Evolutionary conservation across 2,113 vertebrate genomes (phyloP), one percentile per base, ranked within the genome.

Genomic region (Hylia prasina): DNA sequence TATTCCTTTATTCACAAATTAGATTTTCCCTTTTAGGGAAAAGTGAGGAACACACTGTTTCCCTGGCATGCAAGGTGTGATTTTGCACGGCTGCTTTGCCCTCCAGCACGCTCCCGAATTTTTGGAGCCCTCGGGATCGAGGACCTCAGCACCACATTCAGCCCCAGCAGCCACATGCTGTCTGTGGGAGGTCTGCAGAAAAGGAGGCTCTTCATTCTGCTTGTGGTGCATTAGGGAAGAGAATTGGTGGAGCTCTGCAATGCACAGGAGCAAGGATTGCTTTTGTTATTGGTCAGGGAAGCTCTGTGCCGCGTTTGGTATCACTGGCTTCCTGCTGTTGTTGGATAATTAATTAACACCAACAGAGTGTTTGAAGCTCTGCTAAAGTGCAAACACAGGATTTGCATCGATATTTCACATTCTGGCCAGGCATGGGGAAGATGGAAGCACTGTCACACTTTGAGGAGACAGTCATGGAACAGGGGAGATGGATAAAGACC

Each of bases 1-100:
- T 75, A 78, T 64, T 94, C n/a, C 37, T 95, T 93, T 91, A 45
- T 82, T 87, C 60, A 31, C 44, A 87, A 91, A 84, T 93, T n/a
- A 75, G 39, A 28, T 39, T 13, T 54, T 78, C 72, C 44, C 76
- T 73, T 6, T 51, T 54, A 61, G 14, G 28, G 42, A 50, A 42
- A 21, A 89, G 50, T 13, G 31, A 81, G 48, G 48, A 71, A n/a
- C 3, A 2, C 18, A 4, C 27, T 6, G 12, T 91, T 76, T 53
- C 25, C 16, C 31, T 53, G 48, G 21, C 35, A 8, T 11, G 2
- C 35, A 9, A 2, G 8, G 15, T 7, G 9, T 28, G 22, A 2
- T 87, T 85, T 60, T 65, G 33, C 50, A 45, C 1, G 12, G 56
- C 44, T 47, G 11, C 56, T 83, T 80, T 54, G 35, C 37, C 33